These are phyloP conservation scores for Marmota flaviventris DNA, from an alignment of 2,113 vertebrate genomes.

Conservation along the genomic window DNA sequence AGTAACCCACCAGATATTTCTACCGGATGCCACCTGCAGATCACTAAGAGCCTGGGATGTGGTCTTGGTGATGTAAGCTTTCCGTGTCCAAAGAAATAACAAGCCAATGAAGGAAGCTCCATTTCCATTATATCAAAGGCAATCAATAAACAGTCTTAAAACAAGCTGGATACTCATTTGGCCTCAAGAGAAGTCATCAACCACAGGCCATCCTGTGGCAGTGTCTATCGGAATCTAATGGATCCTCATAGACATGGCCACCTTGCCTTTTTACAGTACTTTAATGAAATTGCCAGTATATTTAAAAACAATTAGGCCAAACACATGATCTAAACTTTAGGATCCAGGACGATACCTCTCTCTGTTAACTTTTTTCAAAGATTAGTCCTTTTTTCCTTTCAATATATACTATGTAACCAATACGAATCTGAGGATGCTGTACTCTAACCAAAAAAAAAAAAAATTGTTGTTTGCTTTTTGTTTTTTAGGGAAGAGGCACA, in stretches of 20 bases:
- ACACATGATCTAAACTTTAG: neutral
- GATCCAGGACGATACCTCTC: neutral
- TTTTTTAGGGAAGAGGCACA: neutral
- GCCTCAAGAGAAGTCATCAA: neutral
- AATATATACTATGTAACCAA: neutral
- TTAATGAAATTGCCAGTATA: neutral
- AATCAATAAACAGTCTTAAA: conserved; percentile 55
- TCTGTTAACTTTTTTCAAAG: neutral
- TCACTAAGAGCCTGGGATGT: neutral
- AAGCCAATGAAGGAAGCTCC: neutral
- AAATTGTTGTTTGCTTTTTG: neutral
- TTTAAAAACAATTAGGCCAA: neutral
- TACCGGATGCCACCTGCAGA: neutral
- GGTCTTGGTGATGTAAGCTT: neutral
- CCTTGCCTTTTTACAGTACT: neutral
- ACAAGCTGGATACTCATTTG: neutral
- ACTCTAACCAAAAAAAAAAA: neutral
- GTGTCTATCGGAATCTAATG: neutral
- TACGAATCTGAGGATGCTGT: neutral
- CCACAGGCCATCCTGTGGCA: neutral
- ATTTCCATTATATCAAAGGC: neutral
- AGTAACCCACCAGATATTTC: neutral
- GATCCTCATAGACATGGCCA: neutral
- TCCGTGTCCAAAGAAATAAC: neutral
- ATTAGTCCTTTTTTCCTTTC: neutral